A percentile compares a stretch with the other conserved stretches of the same genome.
phyloP scores from a whole-genome alignment of 2,113 vertebrate species.

The Sinosuthora webbiana region DNA sequence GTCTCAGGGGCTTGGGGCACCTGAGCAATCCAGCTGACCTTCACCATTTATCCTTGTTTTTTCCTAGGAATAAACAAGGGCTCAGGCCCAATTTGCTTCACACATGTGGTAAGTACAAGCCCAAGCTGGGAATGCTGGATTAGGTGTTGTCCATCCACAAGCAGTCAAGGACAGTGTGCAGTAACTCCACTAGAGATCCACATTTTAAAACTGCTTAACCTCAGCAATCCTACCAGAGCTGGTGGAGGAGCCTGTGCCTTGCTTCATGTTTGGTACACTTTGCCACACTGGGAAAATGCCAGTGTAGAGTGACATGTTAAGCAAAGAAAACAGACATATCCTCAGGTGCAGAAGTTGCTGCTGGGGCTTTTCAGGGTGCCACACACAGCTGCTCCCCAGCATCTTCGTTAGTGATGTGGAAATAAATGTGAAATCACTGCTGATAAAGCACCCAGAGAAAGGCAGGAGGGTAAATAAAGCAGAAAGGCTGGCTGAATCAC shows the following conservation, averaged over 20 bases:
- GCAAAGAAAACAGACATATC: not conserved
- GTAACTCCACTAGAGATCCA: not conserved
- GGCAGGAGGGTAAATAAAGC: not conserved
- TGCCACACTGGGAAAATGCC: not conserved
- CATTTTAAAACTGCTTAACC: not conserved
- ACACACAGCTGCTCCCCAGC: not conserved
- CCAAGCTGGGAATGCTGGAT: constrained; percentile 36
- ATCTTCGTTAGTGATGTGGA: not conserved
- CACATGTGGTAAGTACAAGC: not conserved
- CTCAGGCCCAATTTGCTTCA: not conserved
- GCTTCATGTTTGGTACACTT: not conserved
- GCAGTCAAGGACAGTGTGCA: not conserved
- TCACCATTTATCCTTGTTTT: constrained; percentile 24
- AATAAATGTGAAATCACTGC: not conserved
- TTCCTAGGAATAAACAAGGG: not conserved
- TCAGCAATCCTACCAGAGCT: not conserved
- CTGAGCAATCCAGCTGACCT: not conserved
- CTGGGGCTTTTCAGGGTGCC: not conserved
- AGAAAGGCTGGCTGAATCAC: constrained; percentile 4
- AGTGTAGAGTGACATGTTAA: rapidly evolving
- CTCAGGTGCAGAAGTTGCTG: not conserved
- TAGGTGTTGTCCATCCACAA: not conserved
- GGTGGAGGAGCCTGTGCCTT: not conserved
- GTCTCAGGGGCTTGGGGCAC: not conserved
- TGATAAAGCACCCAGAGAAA: not conserved